Base-by-base conservation (phyloP, 2,888 invertebrate genomes). In the Horisme vitalbata region DNA sequence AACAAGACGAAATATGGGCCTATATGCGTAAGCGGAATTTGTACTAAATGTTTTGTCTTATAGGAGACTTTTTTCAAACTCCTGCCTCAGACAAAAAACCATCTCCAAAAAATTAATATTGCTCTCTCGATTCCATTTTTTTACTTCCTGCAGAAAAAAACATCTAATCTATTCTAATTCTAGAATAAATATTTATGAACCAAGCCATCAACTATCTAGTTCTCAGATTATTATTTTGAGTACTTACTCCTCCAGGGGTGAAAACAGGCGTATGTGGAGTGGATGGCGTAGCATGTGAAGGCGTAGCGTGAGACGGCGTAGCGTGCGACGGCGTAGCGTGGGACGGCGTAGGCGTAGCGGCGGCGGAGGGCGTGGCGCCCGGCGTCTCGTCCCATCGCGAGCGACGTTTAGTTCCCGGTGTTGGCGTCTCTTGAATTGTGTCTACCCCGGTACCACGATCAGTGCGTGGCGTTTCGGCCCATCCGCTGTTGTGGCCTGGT, bases 341-440 rank as follows among this genome's bases (percentile, higher is more conserved):
- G 3, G 83, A 90, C 0, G 95, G 94, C 7, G 94, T 93, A 14
- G 95, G 94, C 39, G 95, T 94, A 68, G 95, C 93, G 49, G 94
- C 83, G 43, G 93, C 92, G 0, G 95, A 49, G 5, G 49, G 95
- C 38, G 94, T 95, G 8, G 91, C 88, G 63, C 94, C 94, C 0
- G 99, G 99, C 0, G 99, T 99, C 84, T 99, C 98, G 80, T 99
- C 99, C 99, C 99, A 99, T 52, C 99, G 94, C 45, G 98, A 98
- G 41, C 98, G 93, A 0, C 99, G 92, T 82, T 99, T 99, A 38
- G 97, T 97, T 20, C 97, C 96, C 0, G 98, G 98, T 0, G 98
- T 98, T 0, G 98, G 97, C 0, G 97, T 97, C 80, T 98, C 98
- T 68, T 97, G 94, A 37, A 96, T 95, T 9, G 94, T 88, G 67